Evolutionary conservation across 2,797 vertebrate genomes (phyloP), one percentile per base, ranked within the genome.

Genomic region (Neostethus bicornis): DNA sequence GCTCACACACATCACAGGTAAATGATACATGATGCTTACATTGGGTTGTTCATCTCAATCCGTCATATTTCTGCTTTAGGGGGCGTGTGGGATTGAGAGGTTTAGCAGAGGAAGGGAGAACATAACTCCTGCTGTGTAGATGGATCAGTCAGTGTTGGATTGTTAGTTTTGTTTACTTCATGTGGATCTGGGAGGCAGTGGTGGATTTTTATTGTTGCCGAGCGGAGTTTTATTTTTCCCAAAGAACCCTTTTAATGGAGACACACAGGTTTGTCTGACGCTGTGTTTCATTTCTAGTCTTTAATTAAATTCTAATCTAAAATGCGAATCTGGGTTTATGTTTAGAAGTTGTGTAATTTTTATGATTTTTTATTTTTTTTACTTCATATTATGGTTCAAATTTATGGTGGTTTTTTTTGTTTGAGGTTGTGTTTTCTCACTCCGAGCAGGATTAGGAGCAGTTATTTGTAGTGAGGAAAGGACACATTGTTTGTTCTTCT

Each of bases 91-190:
- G 60, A 38, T 71, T 54, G 66, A 73, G 77, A 63, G 73, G 52
- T 61, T 73, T 51, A 51, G 38, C 51, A 48, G 26, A 46, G 71
- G 80, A 47, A 62, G 71, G 31, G 75, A 42, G 61, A 48, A 63
- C 50, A 24, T 34, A 37, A 23, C 72, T 77, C 85, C 67, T 73
- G 70, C 71, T 86, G 81, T 77, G 83, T 16, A 53, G 64, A 71
- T 69, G 73, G 77, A 81, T 84, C 79, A 63, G 65, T 55, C 79
- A 61, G 65, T 57, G 64, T 56, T 71, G 47, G 83, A 74, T 77
- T 77, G 80, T 83, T 80, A 44, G 79, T 81, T 81, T 71, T 78
- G 74, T 81, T 84, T 69, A 64, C 61, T 73, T 84, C 64, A 60
- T 71, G 53, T 55, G 61, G 67, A 64, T 66, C 59, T 66, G 70